These are phyloP conservation scores for Idris sp. DNA, from an alignment of 1,140 invertebrate species.

Conservation along the genomic window DNA sequence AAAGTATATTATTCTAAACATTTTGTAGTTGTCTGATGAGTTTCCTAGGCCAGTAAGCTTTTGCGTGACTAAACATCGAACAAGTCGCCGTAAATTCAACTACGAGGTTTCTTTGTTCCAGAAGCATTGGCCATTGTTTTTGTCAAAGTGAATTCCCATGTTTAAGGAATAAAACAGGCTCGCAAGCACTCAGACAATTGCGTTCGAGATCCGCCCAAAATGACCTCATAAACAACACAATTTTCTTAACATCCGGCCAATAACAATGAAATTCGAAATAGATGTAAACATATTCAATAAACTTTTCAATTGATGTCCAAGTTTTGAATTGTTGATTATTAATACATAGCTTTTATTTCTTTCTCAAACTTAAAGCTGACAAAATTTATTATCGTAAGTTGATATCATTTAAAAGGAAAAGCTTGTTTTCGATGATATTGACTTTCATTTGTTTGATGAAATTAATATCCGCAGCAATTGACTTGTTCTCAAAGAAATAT, in stretches of 20 bases:
- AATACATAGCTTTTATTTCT: no score
- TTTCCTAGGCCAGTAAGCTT: constrained; percentile 47
- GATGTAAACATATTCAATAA: constrained; percentile 52
- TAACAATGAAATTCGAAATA: constrained; percentile 44
- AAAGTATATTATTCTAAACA: no score
- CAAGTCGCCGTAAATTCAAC: constrained; percentile 43
- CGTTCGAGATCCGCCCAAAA: constrained; percentile 36
- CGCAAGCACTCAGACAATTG: constrained; percentile 57
- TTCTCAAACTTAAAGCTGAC: no score
- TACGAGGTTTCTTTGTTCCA: constrained; percentile 43
- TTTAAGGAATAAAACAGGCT: constrained; percentile 55
- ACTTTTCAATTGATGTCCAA: constrained; percentile 9
- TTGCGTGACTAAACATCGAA: constrained; percentile 52
- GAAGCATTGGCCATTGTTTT: constrained; percentile 57
- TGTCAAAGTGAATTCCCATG: constrained; percentile 60
- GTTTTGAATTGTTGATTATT: no score
- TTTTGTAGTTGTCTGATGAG: no score
- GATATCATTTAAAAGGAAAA: no score
- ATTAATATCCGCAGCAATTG: constrained; percentile 6
- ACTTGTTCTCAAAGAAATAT: constrained; percentile 7
- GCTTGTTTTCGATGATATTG: no score
- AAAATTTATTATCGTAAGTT: no score
- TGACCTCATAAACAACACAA: constrained; percentile 42
- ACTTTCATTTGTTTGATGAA: background rate
- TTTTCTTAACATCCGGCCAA: constrained; percentile 23